A percentile compares a stretch with the other conserved stretches of the same genome.
Conservation (phyloP, 2,113 vertebrate species). For the Mixornis gularis region DNA sequence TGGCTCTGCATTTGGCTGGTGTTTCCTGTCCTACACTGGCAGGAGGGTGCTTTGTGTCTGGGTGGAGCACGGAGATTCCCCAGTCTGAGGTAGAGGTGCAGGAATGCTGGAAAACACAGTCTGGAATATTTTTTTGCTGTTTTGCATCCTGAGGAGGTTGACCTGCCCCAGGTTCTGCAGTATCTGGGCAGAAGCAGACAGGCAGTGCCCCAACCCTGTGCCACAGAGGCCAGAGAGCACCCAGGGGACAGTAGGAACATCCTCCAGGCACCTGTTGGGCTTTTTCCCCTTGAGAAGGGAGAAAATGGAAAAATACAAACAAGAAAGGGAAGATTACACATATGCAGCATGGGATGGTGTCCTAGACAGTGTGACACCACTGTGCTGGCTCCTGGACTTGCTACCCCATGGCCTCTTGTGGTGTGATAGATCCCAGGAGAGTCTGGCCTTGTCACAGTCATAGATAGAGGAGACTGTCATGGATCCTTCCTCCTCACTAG, state of each 20-base stretch:
- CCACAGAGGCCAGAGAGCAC: neutral
- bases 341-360: neutral
- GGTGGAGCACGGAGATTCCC: neutral
- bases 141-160: neutral
- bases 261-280: neutral
- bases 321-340: rapidly evolving
- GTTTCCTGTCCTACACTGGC: neutral
- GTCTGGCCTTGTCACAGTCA: neutral
- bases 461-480: neutral
- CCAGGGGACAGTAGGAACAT: neutral
- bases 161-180: neutral
- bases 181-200: neutral
- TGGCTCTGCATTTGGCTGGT: neutral
- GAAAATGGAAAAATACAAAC: neutral
- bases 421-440: neutral
- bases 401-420: neutral
- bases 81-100: neutral
- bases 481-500: neutral
- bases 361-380: neutral
- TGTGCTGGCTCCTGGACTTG: neutral
- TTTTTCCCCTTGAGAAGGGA: neutral
- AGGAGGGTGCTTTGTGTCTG: neutral
- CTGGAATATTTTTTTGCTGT: neutral
- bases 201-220: neutral
- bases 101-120: neutral